Conservation (phyloP, 2,113 vertebrate genomes). For the Raja brachyura region DNA sequence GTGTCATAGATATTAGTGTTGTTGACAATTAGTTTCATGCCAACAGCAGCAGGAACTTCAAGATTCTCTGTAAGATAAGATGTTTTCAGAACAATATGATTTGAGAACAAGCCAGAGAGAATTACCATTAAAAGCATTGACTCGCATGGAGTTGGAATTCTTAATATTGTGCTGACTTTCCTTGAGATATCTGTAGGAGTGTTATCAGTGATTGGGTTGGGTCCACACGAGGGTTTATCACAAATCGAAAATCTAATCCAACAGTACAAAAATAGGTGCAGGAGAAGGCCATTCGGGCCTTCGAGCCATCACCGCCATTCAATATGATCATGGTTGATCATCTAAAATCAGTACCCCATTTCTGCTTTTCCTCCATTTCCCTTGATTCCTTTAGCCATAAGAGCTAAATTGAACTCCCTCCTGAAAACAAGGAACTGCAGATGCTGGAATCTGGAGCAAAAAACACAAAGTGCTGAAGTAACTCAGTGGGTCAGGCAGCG, state of each 20-base stretch:
- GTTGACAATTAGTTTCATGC: background rate
- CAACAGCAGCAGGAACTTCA: background rate
- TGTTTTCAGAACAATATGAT: background rate
- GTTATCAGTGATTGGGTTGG: background rate
- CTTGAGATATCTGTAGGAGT: background rate
- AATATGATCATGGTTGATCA: no score
- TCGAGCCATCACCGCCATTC: no score
- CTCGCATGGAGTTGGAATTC: background rate
- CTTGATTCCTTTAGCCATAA: no score
- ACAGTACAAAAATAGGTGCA: no score
- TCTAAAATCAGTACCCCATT: no score
- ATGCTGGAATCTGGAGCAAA: no score
- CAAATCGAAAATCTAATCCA: background rate
- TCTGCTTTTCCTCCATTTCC: no score
- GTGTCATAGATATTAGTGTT: background rate
- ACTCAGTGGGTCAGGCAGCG: no score
- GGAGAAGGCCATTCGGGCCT: no score
- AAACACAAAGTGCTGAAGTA: no score
- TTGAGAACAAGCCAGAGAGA: background rate
- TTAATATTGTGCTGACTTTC: background rate
- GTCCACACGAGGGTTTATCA: background rate
- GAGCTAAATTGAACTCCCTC: no score
- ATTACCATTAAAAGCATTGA: background rate
- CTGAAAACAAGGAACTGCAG: no score
- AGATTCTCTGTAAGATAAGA: background rate